Evolutionary conservation across 2,888 invertebrate genomes (phyloP).

Genomic region (Creontiades dilutus): DNA sequence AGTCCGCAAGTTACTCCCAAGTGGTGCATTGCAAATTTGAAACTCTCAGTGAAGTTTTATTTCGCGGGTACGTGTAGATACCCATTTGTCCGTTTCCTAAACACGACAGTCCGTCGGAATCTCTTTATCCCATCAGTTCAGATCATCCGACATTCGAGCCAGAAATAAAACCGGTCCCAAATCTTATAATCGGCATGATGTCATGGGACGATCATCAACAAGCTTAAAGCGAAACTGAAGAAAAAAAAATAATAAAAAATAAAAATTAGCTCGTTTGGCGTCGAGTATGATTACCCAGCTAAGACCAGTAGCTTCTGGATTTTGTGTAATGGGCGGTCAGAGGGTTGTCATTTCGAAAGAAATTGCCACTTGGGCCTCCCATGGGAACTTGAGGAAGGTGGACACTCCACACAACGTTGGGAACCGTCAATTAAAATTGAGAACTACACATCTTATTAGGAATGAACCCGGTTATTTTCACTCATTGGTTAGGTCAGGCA

Average conservation of each 20-base stretch:
- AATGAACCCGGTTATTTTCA: not conserved
- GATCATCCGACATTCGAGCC: no score
- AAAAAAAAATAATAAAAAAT: not conserved
- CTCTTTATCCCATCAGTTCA: no score
- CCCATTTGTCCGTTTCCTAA: no score
- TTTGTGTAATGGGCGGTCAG: slow-evolving; percentile 15
- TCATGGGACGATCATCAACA: slow-evolving; percentile 6
- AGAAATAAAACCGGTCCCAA: not conserved
- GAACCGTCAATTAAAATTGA: slow-evolving; percentile 1
- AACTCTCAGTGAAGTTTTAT: no score
- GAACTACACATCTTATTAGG: slow-evolving; percentile 6
- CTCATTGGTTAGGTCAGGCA: slow-evolving; percentile 19
- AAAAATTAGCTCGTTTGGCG: slow-evolving; percentile 27
- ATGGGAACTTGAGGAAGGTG: not conserved
- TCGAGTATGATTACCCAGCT: slow-evolving; percentile 32
- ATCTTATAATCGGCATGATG: slow-evolving; percentile 3
- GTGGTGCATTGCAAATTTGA: no score
- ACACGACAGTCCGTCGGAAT: no score
- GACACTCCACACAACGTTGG: slow-evolving; percentile 17
- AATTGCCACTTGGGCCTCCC: not conserved
- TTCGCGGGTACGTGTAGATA: no score
- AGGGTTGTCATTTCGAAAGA: slow-evolving; percentile 9
- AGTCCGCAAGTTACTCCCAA: no score
- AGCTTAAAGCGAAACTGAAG: not conserved
- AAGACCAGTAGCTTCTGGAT: slow-evolving; percentile 30